Percentiles rank a stretch among this genome's conserved stretches.
These are phyloP conservation scores for Petrocephalus microphthalmus DNA, from an alignment of 2,113 vertebrate species.

Conservation along the genomic window DNA sequence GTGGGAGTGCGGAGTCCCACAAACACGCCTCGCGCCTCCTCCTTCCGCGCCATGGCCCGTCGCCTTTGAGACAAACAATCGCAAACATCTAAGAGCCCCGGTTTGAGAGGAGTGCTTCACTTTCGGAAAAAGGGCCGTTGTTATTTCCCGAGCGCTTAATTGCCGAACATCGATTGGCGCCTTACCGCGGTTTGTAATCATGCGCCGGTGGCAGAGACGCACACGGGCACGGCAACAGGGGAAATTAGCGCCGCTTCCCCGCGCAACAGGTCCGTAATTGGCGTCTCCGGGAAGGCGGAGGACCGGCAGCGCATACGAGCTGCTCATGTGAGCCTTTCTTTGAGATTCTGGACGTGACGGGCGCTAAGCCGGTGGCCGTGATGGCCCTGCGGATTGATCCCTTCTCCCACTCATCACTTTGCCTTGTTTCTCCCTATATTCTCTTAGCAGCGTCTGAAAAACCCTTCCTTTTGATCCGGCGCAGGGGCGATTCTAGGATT, in stretches of 20 bases:
- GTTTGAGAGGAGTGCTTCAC: not conserved
- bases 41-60: not conserved
- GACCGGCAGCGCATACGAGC: not conserved
- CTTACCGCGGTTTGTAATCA: constrained; percentile 16
- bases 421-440: not conserved
- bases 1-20: not conserved
- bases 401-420: not conserved
- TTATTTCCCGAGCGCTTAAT: constrained; percentile 18
- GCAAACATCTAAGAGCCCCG: not conserved
- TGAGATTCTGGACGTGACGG: not conserved
- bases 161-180: constrained; percentile 11
- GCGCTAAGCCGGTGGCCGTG: not conserved
- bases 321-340: not conserved
- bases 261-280: not conserved
- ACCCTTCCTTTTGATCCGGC: not conserved
- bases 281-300: not conserved
- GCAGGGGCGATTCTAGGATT: not conserved
- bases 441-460: not conserved
- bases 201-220: not conserved
- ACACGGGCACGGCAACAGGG: not conserved
- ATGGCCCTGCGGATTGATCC: not conserved
- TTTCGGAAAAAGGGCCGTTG: not conserved
- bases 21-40: not conserved
- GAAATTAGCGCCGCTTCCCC: constrained; percentile 11
- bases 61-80: not conserved